phyloP scores from a whole-genome alignment of 2,797 vertebrate genomes.

The Parauchenoglanis ngamensis region DNA sequence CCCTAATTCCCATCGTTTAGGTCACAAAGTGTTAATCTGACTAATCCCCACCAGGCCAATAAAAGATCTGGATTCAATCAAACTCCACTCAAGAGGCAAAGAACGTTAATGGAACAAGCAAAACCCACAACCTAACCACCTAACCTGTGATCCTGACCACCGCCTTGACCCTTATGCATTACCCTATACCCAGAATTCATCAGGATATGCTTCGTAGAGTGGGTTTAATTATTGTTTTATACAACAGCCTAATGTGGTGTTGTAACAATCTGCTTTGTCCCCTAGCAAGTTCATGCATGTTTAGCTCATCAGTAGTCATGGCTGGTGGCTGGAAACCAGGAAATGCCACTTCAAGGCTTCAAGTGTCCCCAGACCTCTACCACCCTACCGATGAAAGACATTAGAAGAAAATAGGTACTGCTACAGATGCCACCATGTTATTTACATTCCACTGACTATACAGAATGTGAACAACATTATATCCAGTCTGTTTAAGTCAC shows the following conservation, averaged over 20 bases:
- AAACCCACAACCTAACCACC: slow-evolving; percentile 43
- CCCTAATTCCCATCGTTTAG: slow-evolving; percentile 41
- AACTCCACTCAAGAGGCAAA: slow-evolving; percentile 45
- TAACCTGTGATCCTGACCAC: slow-evolving; percentile 38
- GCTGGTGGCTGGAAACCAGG: not conserved
- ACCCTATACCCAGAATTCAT: slow-evolving; percentile 9
- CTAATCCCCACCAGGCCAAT: slow-evolving; percentile 58
- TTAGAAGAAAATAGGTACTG: not conserved
- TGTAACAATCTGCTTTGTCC: not conserved
- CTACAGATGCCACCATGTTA: not conserved
- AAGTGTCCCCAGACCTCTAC: not conserved
- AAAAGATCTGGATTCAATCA: slow-evolving; percentile 64
- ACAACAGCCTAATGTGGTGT: not conserved
- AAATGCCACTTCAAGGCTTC: not conserved
- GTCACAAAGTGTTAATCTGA: slow-evolving; percentile 59
- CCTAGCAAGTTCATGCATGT: not conserved
- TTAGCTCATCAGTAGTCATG: too few relatives aligned
- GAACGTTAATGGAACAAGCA: slow-evolving; percentile 50
- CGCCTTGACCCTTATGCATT: slow-evolving; percentile 31
- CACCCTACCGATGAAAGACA: too few relatives aligned
- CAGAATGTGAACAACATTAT: not conserved
- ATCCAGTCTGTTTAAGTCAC: not conserved
- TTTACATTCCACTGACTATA: not conserved
- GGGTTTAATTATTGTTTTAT: slow-evolving; percentile 14
- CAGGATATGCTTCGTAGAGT: not conserved